Percentiles rank a stretch among this genome's conserved stretches.
These are phyloP conservation scores for Chrysolina americana DNA, from an alignment of 2,888 invertebrate genomes.

Conservation along the genomic window DNA sequence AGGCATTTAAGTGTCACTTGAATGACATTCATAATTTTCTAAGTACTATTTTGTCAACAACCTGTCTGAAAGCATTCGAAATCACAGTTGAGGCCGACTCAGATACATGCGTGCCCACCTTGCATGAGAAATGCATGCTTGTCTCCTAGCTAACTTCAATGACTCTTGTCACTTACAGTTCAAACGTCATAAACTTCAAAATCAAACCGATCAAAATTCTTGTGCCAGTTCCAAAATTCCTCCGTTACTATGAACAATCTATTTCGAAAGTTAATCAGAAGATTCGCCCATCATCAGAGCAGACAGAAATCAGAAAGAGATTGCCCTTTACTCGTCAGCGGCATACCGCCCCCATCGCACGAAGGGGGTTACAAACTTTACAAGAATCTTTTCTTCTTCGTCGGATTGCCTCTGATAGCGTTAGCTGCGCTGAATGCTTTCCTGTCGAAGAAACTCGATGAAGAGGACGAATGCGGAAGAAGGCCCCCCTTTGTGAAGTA, in stretches of 20 bases:
- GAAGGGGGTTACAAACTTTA: slow-evolving; percentile 79
- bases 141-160: background rate
- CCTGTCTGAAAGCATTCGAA: no score
- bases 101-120: no score
- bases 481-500: slow-evolving; percentile 83
- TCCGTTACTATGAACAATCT: background rate
- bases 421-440: slow-evolving; percentile 82
- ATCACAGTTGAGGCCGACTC: no score
- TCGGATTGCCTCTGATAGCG: slow-evolving; percentile 79
- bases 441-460: slow-evolving; percentile 72
- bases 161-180: slow-evolving; percentile 4
- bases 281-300: background rate
- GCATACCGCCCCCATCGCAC: slow-evolving; percentile 33
- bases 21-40: no score
- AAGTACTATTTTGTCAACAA: no score
- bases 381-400: slow-evolving; percentile 82
- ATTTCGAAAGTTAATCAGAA: background rate
- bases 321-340: slow-evolving; percentile 14
- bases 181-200: slow-evolving; percentile 7
- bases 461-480: slow-evolving; percentile 54
- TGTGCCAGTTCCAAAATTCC: background rate
- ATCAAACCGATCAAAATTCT: slow-evolving; percentile 11
- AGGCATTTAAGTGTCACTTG: no score
- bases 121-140: no score
- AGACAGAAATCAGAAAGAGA: background rate